These are phyloP conservation scores for Apodemia zela DNA, from an alignment of 2,888 invertebrate genomes.

Conservation along the genomic window DNA sequence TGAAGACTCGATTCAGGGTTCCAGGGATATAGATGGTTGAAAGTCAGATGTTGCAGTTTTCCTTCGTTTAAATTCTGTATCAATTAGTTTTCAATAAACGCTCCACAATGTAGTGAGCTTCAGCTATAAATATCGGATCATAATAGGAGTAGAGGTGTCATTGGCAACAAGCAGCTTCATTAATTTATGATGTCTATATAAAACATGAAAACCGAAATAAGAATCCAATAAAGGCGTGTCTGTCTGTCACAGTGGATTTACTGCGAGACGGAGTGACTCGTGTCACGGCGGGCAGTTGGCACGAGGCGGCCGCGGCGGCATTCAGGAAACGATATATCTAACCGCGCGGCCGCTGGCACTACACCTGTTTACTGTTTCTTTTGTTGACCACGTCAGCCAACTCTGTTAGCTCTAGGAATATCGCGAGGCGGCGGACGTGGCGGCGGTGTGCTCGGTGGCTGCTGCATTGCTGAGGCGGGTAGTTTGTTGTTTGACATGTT, in stretches of 20 bases:
- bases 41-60: too few species aligned
- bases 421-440: not conserved
- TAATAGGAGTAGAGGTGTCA: constrained; percentile 1
- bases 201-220: constrained; percentile 16
- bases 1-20: too few species aligned
- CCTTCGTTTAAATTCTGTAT: not conserved
- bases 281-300: constrained; percentile 15
- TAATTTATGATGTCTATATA: constrained; percentile 17
- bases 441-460: not conserved
- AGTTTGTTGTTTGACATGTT: too few species aligned
- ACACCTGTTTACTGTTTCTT: not conserved
- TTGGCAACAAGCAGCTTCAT: constrained; percentile 7
- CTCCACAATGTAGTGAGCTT: not conserved
- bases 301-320: not conserved
- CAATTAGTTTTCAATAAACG: not conserved
- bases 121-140: not conserved
- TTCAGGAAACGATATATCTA: constrained; percentile 15
- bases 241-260: constrained; percentile 12
- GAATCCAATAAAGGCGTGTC: constrained; percentile 17
- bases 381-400: not conserved
- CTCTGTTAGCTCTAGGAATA: not conserved
- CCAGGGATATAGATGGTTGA: too few species aligned
- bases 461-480: too few species aligned
- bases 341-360: not conserved
- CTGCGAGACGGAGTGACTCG: constrained; percentile 14